Evolutionary conservation across 2,113 vertebrate species (phyloP).

Genomic region (Alectura lathami): DNA sequence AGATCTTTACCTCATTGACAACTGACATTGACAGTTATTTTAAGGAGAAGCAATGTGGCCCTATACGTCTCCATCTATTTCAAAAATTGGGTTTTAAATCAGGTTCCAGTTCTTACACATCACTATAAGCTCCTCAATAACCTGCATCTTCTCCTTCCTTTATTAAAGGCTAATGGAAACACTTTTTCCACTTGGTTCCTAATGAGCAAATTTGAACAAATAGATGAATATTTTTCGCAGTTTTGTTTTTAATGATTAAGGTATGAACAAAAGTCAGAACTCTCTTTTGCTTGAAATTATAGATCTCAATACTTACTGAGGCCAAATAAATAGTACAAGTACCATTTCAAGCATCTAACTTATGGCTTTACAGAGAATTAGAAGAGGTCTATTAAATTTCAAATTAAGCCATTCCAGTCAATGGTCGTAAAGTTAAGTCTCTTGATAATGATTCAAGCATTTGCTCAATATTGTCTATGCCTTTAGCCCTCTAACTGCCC

Average conservation of each 20-base stretch:
- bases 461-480: background rate
- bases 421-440: background rate
- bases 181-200: constrained; percentile 20
- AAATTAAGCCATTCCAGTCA: constrained; percentile 46
- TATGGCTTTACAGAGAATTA: constrained; percentile 54
- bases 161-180: constrained; percentile 24
- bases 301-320: constrained; percentile 40
- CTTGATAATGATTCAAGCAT: background rate
- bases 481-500: background rate
- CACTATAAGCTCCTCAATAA: background rate
- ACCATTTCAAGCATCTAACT: constrained; percentile 50
- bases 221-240: background rate
- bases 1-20: background rate
- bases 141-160: background rate
- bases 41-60: background rate
- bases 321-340: constrained; percentile 44
- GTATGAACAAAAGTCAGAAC: background rate
- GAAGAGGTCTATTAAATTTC: constrained; percentile 15
- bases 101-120: background rate
- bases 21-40: background rate
- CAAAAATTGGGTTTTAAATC: background rate
- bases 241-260: background rate
- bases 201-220: constrained; percentile 18
- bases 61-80: background rate
- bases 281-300: background rate